phyloP scores from a whole-genome alignment of 2,113 vertebrate species.

The Bujurquina vittata region DNA sequence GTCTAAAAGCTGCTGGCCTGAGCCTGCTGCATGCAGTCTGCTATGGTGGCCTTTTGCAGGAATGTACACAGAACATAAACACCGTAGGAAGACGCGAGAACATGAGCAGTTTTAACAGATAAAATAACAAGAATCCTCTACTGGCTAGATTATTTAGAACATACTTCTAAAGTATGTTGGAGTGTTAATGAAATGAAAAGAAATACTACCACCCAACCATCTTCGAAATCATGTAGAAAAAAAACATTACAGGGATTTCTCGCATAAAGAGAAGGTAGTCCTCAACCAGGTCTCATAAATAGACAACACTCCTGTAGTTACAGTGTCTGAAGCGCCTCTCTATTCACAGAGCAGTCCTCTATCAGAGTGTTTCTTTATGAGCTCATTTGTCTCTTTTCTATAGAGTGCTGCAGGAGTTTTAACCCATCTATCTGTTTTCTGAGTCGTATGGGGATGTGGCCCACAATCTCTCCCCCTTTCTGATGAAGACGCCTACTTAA shows the following conservation, averaged over 20 bases:
- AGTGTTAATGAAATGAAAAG: slow-evolving; percentile 22
- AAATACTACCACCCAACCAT: not conserved
- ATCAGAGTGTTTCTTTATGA: slow-evolving; percentile 70
- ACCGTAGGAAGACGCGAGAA: not conserved
- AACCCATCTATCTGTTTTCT: slow-evolving; percentile 71
- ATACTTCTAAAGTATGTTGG: slow-evolving; percentile 13
- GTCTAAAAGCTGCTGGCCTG: not conserved
- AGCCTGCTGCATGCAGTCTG: not conserved
- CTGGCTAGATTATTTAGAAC: not conserved
- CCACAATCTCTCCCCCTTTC: slow-evolving; percentile 65
- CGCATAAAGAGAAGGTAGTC: not conserved
- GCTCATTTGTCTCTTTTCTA: slow-evolving; percentile 72
- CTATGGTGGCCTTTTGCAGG: not conserved
- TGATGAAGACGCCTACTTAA: slow-evolving; percentile 77
- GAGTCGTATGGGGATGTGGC: slow-evolving; percentile 61
- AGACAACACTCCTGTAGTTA: slow-evolving; percentile 47
- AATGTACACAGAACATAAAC: not conserved
- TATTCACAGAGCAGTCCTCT: slow-evolving; percentile 61
- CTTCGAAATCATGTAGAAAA: not conserved
- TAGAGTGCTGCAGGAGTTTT: slow-evolving; percentile 67
- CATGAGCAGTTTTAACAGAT: not conserved
- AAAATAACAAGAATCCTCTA: not conserved
- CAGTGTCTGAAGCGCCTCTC: slow-evolving; percentile 33
- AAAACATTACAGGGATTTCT: slow-evolving; percentile 3
- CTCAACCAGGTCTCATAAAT: slow-evolving; percentile 37